Evolutionary conservation across 2,797 vertebrate genomes (phyloP).

Genomic region (Hapalemur alaotrensis): DNA sequence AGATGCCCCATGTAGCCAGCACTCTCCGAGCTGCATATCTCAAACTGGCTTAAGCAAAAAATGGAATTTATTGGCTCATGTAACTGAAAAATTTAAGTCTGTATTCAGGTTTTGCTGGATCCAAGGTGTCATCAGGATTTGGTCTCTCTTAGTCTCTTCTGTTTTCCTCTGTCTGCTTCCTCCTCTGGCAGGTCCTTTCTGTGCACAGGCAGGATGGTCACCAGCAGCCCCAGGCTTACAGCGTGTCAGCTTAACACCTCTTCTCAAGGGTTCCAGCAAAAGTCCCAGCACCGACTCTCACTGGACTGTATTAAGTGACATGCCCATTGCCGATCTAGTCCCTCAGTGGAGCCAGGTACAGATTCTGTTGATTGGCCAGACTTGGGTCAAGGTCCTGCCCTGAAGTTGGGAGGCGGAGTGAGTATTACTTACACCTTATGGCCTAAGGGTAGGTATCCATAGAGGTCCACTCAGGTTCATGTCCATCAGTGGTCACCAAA

Average conservation of each 20-base stretch:
- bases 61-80: not conserved
- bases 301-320: not conserved
- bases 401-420: not conserved
- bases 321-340: not conserved
- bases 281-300: not conserved
- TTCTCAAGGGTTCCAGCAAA: not conserved
- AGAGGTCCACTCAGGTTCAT: not conserved
- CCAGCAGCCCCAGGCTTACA: not conserved
- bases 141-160: not conserved
- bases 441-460: not conserved
- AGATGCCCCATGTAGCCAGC: no score
- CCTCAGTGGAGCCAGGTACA: not conserved
- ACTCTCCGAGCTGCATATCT: not conserved
- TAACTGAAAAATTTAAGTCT: not conserved
- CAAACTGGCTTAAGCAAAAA: not conserved
- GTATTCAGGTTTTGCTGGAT: not conserved
- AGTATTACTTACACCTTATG: not conserved
- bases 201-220: not conserved
- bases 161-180: not conserved
- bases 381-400: not conserved
- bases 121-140: not conserved
- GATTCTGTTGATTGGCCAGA: not conserved
- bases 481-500: not conserved
- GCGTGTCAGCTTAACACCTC: not conserved
- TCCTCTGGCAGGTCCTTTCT: not conserved